These are phyloP conservation scores for Melanaphis sacchari DNA, from an alignment of 1,140 invertebrate genomes.

Conservation along the genomic window DNA sequence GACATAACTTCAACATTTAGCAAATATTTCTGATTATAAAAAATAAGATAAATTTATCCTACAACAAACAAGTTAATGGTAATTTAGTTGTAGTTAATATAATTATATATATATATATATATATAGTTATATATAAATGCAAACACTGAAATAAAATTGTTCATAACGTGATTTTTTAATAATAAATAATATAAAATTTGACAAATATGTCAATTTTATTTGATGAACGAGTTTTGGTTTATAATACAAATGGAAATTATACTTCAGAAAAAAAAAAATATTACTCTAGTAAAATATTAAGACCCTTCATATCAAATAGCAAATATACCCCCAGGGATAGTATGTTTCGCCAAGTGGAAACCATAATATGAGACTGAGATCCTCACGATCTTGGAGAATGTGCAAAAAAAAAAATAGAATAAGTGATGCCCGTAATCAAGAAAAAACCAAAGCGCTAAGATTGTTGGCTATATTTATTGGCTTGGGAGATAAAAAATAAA, in stretches of 20 bases:
- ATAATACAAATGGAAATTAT: not conserved
- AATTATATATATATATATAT: no score
- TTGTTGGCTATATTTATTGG: not conserved
- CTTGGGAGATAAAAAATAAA: not conserved
- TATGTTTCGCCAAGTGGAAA: not conserved
- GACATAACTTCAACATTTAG: not conserved
- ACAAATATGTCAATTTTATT: not conserved
- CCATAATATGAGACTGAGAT: not conserved
- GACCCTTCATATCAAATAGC: not conserved
- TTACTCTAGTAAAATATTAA: slow-evolving; percentile 4
- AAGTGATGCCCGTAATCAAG: not conserved
- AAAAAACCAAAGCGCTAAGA: not conserved
- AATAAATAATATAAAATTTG: not conserved
- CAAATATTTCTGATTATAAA: no score
- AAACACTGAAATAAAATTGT: not conserved
- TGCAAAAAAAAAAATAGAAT: not conserved
- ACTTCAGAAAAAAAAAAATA: not conserved
- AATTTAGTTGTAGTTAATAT: no score
- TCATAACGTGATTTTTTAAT: not conserved
- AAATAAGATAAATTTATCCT: no score
- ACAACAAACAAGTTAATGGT: no score
- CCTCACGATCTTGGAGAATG: not conserved
- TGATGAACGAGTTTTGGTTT: not conserved
- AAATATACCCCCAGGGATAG: not conserved
- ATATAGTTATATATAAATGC: not conserved